phyloP scores from a whole-genome alignment of 2,797 vertebrate species.

The Lagorchestes hirsutus region DNA sequence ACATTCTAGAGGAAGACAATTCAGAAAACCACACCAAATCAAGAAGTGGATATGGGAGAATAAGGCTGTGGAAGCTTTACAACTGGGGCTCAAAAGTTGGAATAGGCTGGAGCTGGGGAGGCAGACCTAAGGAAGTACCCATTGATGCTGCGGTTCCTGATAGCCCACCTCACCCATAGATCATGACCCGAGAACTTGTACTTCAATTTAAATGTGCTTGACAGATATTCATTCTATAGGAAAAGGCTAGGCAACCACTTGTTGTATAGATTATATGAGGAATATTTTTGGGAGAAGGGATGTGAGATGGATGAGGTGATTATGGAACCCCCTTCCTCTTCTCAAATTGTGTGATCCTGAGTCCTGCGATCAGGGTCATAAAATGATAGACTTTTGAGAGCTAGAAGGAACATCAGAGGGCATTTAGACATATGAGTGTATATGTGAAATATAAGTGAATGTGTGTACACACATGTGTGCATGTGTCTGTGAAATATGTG shows the following conservation, averaged over 20 bases:
- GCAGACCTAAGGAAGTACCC: background rate
- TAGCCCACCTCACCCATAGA: background rate
- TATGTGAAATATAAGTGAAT: background rate
- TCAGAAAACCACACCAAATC: background rate
- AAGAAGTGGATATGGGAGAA: constrained; percentile 8
- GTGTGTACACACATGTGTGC: background rate
- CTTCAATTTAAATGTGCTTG: background rate
- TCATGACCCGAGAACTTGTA: background rate
- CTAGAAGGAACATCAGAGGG: background rate
- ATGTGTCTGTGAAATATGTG: too few species aligned
- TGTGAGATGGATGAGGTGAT: background rate
- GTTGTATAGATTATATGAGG: background rate
- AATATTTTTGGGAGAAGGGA: background rate
- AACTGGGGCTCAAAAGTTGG: background rate
- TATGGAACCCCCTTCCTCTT: background rate
- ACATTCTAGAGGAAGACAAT: background rate
- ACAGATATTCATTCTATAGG: background rate
- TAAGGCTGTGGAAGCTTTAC: background rate
- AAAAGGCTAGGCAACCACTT: background rate
- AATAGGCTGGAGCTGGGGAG: background rate
- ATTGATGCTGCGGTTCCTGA: too few species aligned
- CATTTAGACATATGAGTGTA: background rate
- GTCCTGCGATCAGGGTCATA: background rate
- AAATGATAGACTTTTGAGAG: background rate
- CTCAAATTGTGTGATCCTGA: background rate